Evolutionary conservation across 2,797 vertebrate genomes (phyloP).

Genomic region (Mus minutoides): DNA sequence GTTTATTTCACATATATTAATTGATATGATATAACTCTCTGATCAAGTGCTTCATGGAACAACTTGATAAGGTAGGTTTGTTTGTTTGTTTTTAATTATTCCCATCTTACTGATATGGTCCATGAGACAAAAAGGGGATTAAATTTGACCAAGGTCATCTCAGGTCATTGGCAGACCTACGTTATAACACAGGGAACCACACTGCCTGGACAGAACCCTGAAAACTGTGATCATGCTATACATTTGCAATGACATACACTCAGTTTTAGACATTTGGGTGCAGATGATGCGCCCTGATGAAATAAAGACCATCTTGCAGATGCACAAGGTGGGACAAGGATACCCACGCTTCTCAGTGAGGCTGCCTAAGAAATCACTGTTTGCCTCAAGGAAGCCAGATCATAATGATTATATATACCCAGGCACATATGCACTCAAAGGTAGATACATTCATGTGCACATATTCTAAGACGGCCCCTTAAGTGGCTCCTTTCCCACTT

Average conservation of each 20-base stretch:
- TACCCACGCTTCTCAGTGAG: no score
- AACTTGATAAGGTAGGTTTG: neutral
- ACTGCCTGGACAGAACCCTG: neutral
- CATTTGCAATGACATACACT: fast-evolving
- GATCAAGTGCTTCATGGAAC: neutral
- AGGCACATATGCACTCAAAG: neutral
- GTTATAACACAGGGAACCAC: neutral
- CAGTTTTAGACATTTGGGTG: neutral
- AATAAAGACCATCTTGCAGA: neutral
- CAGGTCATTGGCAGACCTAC: neutral
- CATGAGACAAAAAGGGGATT: neutral
- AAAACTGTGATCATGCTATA: fast-evolving
- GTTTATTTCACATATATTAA: neutral
- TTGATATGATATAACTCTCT: neutral
- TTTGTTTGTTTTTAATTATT: neutral
- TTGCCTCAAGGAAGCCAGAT: neutral
- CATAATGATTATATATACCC: fast-evolving
- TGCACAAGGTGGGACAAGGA: no score
- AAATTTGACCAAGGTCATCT: neutral
- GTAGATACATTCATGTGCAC: neutral
- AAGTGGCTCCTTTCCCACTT: neutral
- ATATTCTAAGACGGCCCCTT: neutral
- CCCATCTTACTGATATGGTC: neutral
- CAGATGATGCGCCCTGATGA: neutral
- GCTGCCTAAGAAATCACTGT: neutral